Evolutionary conservation across 53 echinoderm and acorn worm genomes (phyloP), one percentile per base, ranked within the genome.

Genomic region (Holothuria leucospilota): DNA sequence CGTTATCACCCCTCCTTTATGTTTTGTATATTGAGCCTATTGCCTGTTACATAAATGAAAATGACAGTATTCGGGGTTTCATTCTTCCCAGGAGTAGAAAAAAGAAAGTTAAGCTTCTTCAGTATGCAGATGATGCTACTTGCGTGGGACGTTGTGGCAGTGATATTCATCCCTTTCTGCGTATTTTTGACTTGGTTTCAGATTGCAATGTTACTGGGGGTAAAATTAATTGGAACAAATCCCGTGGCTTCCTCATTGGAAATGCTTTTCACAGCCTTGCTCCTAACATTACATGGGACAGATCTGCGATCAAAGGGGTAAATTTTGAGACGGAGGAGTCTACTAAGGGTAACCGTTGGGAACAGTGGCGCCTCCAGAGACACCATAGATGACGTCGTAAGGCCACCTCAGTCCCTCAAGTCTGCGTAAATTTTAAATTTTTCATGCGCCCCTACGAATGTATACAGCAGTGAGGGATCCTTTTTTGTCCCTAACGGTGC

Each of bases 11-110:
- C 27, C 30, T 26, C 15, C 34, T 30, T 20, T 10, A 77, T 77
- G 77, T 77, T 49, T n/a, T 77, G n/a, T 58, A 46, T 25, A 1
- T 25, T 30, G 78, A 78, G 30, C 78, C 78, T 16, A 51, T 59
- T 11, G 49, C 46, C 29, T 10, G 29, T 25, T 41, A 12, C 26
- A 20, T 78, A 27, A 24, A 56, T 29, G 58, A 13, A 14, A 24
- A 28, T 69, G 29, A 26, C 29, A 8, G 15, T 39, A 28, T 69
- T 27, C 39, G 30, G 27, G 34, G 30, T 29, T 69, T 38, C 39
- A 7, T 69, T 69, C 6, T 26, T 30, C 34, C 20, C 5, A 6
- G 20, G 34, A 10, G 29, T 29, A 12, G 29, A 20, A 39, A 34
- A 3, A 40, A 69, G 34, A 69, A 13, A 3, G 69, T 28, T 2